Conservation (phyloP, 1,140 invertebrate species). For the Hyles vespertilio region DNA sequence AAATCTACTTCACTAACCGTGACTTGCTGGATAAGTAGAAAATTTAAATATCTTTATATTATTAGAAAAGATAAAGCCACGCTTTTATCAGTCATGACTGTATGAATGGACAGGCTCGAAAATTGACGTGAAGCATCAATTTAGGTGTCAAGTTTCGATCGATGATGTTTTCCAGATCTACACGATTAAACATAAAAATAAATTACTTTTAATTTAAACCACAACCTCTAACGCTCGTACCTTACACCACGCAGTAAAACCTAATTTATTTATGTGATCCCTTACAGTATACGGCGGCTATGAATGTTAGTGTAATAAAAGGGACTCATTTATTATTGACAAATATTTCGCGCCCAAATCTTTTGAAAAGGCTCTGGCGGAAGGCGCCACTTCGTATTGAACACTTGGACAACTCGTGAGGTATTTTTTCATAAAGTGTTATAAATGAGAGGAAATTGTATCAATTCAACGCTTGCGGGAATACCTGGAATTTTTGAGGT, state of each 20-base stretch:
- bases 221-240: constrained; percentile 6
- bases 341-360: constrained; percentile 67
- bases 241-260: constrained; percentile 20
- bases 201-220: too few relatives aligned
- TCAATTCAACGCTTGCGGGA: constrained; percentile 22
- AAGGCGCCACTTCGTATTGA: constrained; percentile 62
- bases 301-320: constrained; percentile 66
- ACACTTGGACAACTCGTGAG: constrained; percentile 43
- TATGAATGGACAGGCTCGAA: too few relatives aligned
- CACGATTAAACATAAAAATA: too few relatives aligned
- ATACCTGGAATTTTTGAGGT: too few relatives aligned
- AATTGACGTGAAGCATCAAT: too few relatives aligned
- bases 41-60: too few relatives aligned
- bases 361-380: constrained; percentile 49
- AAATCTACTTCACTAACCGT: too few relatives aligned
- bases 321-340: constrained; percentile 73
- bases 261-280: constrained; percentile 49
- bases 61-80: too few relatives aligned
- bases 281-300: constrained; percentile 42
- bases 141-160: too few relatives aligned
- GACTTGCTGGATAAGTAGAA: too few relatives aligned
- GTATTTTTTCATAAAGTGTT: constrained; percentile 20
- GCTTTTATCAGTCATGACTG: too few relatives aligned
- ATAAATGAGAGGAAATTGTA: constrained; percentile 53
- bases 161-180: too few relatives aligned